A percentile compares a stretch with the other conserved stretches of the same genome.
phyloP scores from a whole-genome alignment of 2,888 invertebrate genomes.

The Herminia tarsipennalis region DNA sequence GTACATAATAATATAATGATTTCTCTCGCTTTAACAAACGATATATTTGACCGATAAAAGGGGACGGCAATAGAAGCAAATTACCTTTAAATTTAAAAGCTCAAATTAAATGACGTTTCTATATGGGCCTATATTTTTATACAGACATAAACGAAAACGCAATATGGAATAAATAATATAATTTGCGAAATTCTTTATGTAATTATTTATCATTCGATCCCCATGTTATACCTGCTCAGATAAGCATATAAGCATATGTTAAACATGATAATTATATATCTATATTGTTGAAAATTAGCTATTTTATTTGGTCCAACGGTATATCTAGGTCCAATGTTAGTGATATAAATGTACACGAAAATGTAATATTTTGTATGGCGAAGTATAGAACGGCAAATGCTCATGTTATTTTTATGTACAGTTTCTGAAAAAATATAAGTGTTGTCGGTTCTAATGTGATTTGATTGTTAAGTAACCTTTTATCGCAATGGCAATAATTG shows the following conservation, averaged over 20 bases:
- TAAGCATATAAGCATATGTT: conserved; percentile 48
- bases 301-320: conserved; percentile 80
- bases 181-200: conserved; percentile 1
- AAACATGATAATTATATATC: conserved; percentile 66
- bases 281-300: conserved; percentile 80
- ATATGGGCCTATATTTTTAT: background rate
- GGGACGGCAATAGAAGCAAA: too few species aligned
- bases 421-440: conserved; percentile 34
- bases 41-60: too few species aligned
- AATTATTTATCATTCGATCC: conserved; percentile 12
- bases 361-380: conserved; percentile 55
- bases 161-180: conserved; percentile 1
- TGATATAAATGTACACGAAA: conserved; percentile 68
- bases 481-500: background rate
- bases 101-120: too few species aligned
- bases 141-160: conserved; percentile 1
- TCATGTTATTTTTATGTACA: conserved; percentile 33
- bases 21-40: too few species aligned
- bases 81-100: too few species aligned
- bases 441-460: conserved; percentile 4
- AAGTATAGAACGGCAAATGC: conserved; percentile 42
- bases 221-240: conserved; percentile 28
- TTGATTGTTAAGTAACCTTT: too few species aligned
- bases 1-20: too few species aligned
- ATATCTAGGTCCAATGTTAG: conserved; percentile 75